Evolutionary conservation across 2,797 vertebrate genomes (phyloP).

Genomic region (Anguilla pacifica): DNA sequence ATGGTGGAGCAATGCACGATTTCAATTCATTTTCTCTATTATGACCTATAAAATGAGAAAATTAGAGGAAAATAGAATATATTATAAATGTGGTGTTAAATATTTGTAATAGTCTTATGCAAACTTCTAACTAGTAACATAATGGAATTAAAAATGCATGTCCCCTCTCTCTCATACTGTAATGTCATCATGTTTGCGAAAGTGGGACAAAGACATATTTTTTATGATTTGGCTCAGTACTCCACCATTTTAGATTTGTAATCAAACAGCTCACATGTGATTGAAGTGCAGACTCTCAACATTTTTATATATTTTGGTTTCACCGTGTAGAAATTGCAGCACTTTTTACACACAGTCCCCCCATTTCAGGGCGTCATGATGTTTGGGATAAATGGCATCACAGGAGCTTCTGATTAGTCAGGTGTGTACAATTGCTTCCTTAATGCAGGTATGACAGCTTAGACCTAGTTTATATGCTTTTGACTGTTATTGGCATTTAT

Average conservation of each 20-base stretch:
- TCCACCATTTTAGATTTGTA: not conserved
- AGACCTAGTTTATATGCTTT: no score
- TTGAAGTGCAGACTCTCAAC: not conserved
- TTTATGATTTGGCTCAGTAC: not conserved
- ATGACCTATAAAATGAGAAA: not conserved
- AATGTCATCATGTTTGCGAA: no score
- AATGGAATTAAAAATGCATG: not conserved
- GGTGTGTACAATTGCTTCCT: no score
- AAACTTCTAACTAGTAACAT: not conserved
- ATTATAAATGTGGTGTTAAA: no score
- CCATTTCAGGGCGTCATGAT: no score
- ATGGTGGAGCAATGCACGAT: not conserved
- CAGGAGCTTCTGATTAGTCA: no score
- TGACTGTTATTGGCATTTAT: no score
- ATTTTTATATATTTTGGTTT: not conserved
- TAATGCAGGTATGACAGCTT: not conserved
- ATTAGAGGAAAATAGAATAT: not conserved
- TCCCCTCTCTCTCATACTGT: not conserved
- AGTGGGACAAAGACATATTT: no score
- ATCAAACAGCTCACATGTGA: not conserved
- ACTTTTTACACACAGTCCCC: not conserved
- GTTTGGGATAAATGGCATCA: no score
- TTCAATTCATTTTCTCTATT: not conserved
- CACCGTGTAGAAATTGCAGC: not conserved
- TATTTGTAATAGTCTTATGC: not conserved